A percentile compares a stretch with the other conserved stretches of the same genome.
phyloP scores from a whole-genome alignment of 2,113 vertebrate species.

The Protobothrops mucrosquamatus region DNA sequence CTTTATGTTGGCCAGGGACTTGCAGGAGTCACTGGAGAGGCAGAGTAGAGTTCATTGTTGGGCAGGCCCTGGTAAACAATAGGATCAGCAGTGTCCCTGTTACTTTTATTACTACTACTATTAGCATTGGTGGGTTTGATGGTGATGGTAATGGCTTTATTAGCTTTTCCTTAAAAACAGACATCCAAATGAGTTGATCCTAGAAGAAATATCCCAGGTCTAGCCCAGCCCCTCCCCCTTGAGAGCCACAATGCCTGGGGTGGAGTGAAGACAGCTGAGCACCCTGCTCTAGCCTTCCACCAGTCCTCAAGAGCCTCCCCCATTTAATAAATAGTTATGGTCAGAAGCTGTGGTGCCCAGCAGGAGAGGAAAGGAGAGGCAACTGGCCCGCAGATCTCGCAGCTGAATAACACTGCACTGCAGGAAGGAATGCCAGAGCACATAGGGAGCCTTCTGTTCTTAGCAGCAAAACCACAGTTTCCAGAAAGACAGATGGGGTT shows the following conservation, averaged over 20 bases:
- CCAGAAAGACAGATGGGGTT: constrained; percentile 6
- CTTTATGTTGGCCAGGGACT: constrained; percentile 33
- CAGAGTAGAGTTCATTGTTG: constrained; percentile 12
- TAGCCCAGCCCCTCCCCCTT: constrained; percentile 2
- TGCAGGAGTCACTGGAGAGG: constrained; percentile 21
- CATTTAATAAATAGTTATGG: constrained; percentile 48
- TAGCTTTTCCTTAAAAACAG: constrained; percentile 38
- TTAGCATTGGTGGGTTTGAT: constrained; percentile 18
- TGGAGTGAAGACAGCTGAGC: background rate
- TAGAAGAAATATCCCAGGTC: constrained; percentile 24
- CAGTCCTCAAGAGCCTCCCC: constrained; percentile 15
- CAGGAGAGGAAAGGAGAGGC: background rate
- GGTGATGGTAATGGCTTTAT: background rate
- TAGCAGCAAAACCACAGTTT: constrained; percentile 28
- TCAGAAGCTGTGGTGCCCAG: constrained; percentile 43
- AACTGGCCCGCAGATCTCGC: constrained; percentile 3
- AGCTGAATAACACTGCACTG: background rate
- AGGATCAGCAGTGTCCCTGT: background rate
- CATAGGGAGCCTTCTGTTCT: constrained; percentile 19
- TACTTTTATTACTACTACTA: constrained; percentile 27
- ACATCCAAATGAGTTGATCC: constrained; percentile 41
- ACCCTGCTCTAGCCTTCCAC: background rate
- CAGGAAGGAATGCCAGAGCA: constrained; percentile 12
- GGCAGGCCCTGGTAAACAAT: background rate
- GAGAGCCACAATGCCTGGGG: background rate